Evolutionary conservation across 2,113 vertebrate species (phyloP).

Genomic region (Gobiocypris rarus): DNA sequence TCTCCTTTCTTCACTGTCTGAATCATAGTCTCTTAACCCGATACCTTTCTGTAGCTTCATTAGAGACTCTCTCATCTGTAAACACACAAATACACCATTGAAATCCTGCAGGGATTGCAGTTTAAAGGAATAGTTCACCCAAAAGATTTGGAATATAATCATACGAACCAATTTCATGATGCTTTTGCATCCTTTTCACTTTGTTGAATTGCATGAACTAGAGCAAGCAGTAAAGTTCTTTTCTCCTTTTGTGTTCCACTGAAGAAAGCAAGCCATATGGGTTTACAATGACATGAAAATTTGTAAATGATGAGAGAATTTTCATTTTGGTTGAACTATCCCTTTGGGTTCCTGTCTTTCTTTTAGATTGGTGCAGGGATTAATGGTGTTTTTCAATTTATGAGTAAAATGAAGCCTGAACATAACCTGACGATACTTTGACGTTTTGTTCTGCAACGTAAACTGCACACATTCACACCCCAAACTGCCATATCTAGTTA

Average conservation of each 20-base stretch:
- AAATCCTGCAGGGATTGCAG: neutral
- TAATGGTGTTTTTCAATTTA: too few relatives aligned
- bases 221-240: neutral
- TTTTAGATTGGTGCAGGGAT: too few relatives aligned
- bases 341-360: too few relatives aligned
- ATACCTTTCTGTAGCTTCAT: constrained; percentile 93
- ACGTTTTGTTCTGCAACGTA: too few relatives aligned
- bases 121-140: neutral
- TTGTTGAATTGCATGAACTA: too few relatives aligned
- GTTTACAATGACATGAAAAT: neutral
- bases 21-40: constrained; percentile 84
- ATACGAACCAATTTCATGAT: neutral
- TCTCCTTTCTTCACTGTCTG: constrained; percentile 85
- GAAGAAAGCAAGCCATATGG: neutral
- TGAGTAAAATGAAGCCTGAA: too few relatives aligned
- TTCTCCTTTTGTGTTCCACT: neutral
- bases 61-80: constrained; percentile 96
- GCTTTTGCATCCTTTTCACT: too few relatives aligned
- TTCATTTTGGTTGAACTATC: too few relatives aligned
- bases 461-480: too few relatives aligned
- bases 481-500: too few relatives aligned
- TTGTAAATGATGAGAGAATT: neutral
- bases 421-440: too few relatives aligned
- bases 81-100: neutral
- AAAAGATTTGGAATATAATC: neutral